Evolutionary conservation across 2,797 vertebrate species (phyloP).

Genomic region (Dicrostonyx torquatus): DNA sequence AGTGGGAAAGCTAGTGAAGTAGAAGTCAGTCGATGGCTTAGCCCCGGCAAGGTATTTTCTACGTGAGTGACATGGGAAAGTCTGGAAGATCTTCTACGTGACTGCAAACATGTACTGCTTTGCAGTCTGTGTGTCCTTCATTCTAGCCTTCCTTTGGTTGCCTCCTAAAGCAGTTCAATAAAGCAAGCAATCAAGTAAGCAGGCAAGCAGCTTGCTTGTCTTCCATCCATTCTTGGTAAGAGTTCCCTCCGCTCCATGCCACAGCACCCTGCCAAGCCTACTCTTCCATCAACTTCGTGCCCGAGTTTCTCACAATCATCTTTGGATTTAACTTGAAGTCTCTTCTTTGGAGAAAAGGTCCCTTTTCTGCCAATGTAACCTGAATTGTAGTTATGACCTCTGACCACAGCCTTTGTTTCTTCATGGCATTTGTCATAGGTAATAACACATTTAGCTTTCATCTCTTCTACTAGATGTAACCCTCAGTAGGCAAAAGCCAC

Average conservation of each 20-base stretch:
- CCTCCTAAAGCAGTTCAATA: background rate
- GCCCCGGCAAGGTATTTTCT: background rate
- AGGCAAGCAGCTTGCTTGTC: background rate
- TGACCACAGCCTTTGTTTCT: background rate
- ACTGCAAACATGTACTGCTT: background rate
- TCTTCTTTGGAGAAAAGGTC: constrained; percentile 13
- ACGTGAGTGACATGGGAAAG: background rate
- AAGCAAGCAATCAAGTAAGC: background rate
- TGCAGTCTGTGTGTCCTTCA: background rate
- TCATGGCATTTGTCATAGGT: background rate
- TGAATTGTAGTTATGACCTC: background rate
- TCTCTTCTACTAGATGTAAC: constrained; percentile 3
- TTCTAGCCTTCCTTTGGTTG: background rate
- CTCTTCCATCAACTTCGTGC: background rate
- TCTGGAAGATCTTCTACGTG: background rate
- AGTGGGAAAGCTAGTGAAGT: background rate
- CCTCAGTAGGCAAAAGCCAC: background rate
- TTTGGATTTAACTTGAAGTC: background rate
- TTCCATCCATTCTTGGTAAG: background rate
- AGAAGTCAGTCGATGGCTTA: background rate
- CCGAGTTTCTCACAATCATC: background rate
- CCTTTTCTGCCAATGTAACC: background rate
- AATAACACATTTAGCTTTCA: background rate
- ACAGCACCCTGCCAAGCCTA: background rate
- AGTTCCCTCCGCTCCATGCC: background rate